Percentiles rank a stretch among this genome's conserved stretches.
Evolutionary conservation across 2,888 invertebrate genomes (phyloP).

Genomic region (Actias luna): DNA sequence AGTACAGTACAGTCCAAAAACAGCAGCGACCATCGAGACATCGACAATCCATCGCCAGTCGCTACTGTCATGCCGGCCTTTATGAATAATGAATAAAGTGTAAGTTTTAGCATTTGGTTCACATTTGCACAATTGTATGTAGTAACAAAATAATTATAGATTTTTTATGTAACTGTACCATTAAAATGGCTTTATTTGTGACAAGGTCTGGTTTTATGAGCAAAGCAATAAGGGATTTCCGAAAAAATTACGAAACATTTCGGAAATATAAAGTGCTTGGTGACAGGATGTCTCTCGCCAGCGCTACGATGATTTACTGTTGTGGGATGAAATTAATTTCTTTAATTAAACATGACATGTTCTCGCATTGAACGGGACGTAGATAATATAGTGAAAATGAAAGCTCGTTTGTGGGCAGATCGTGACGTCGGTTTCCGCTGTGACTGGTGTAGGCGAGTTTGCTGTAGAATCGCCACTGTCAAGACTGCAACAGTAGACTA

Average conservation of each 20-base stretch:
- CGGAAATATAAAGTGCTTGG: background rate
- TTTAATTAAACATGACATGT: background rate
- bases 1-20: too few species aligned
- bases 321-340: background rate
- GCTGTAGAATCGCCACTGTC: background rate
- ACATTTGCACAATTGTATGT: too few species aligned
- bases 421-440: background rate
- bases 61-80: too few species aligned
- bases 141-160: background rate
- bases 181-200: conserved; percentile 2
- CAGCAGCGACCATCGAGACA: too few species aligned
- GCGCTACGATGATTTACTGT: background rate
- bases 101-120: too few species aligned
- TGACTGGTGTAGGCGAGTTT: background rate
- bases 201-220: background rate
- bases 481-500: too few species aligned
- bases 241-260: background rate
- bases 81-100: too few species aligned
- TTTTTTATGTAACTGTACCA: background rate
- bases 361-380: background rate
- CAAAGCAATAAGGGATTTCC: background rate
- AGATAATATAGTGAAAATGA: background rate
- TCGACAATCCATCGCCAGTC: too few species aligned
- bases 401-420: background rate
- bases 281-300: background rate